Percentiles rank a stretch among this genome's conserved stretches.
Evolutionary conservation across 2,113 vertebrate species (phyloP).

Genomic region (Rhipidura dahli): DNA sequence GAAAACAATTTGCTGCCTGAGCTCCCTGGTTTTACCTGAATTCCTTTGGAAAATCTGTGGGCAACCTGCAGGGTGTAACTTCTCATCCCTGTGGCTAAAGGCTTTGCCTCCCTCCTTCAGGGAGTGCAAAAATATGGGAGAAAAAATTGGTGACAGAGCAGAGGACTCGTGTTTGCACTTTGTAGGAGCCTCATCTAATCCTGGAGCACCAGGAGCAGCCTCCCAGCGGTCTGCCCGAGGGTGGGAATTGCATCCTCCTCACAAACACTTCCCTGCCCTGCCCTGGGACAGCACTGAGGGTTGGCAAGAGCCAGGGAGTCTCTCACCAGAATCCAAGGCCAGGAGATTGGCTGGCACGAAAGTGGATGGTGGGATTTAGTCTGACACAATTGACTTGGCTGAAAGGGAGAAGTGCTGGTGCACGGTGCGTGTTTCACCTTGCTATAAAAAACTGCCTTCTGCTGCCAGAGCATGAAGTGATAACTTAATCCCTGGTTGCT

Average conservation of each 20-base stretch:
- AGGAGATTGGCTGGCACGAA: background rate
- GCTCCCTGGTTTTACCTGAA: background rate
- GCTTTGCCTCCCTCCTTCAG: background rate
- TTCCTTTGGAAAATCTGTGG: background rate
- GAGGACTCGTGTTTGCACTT: background rate
- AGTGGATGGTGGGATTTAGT: background rate
- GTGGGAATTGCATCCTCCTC: background rate
- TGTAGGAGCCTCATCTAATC: background rate
- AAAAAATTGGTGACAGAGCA: background rate
- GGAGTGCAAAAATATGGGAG: background rate
- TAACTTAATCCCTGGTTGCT: slow-evolving; percentile 27
- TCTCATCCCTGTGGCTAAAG: background rate
- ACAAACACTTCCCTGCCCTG: background rate
- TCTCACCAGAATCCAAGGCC: background rate
- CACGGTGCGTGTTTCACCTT: background rate
- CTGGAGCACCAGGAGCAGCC: background rate
- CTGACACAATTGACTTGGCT: slow-evolving; percentile 3
- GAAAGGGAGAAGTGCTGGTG: background rate
- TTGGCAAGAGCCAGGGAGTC: background rate
- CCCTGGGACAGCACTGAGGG: background rate
- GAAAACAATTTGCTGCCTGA: background rate
- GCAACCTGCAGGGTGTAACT: background rate
- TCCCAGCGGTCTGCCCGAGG: fast-evolving
- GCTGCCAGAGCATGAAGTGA: slow-evolving; percentile 15
- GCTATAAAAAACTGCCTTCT: background rate